Evolutionary conservation across 1,140 invertebrate genomes (phyloP), one percentile per base, ranked within the genome.

Genomic region (Leguminivora glycinivorella): DNA sequence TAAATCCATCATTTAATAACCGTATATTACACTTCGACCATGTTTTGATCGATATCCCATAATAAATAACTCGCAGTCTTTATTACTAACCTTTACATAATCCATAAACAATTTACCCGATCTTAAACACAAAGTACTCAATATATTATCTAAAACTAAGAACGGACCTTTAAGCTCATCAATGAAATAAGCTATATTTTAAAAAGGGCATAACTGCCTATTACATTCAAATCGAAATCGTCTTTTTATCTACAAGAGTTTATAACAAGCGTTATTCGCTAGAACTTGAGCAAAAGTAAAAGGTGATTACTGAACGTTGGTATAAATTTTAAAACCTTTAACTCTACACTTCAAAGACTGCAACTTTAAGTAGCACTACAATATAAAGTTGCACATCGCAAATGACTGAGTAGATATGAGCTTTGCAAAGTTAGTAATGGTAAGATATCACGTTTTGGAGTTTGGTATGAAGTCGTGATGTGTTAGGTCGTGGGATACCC

Each of bases 101-200:
- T 52, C 47, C 7, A 52, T 52, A 22, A 52, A 52, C 47, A 22
- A 52, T 52, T 22, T 22, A 52, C 6, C 7, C 47, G 47, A 22
- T 5, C 17, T 52, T 52, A 52, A 52, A 52, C 47, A 22, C 19
- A 22, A 52, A 52, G 47, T 19, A 52, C 19, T 17, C 19, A 52
- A 52, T 52, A 52, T 22, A 19, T 22, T 52, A 52, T 52, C 47
- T 22, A 52, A 22, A 52, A 52, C 19, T 5, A 22, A 52, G 14
- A 52, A 52, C 47, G 19, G 19, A 52, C 17, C 43, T 47, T 47
- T 17, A 52, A 52, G 47, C 19, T 52, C 47, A 52, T 52, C 47
- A 52, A 52, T 52, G 47, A 52, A 52, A 52, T 52, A 19, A 52
- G 17, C 47, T 52, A 4, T 22, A 52, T 22, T 22, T 52, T 22